Base-by-base conservation (phyloP, 1,140 invertebrate species). In the Augochlora pura region DNA sequence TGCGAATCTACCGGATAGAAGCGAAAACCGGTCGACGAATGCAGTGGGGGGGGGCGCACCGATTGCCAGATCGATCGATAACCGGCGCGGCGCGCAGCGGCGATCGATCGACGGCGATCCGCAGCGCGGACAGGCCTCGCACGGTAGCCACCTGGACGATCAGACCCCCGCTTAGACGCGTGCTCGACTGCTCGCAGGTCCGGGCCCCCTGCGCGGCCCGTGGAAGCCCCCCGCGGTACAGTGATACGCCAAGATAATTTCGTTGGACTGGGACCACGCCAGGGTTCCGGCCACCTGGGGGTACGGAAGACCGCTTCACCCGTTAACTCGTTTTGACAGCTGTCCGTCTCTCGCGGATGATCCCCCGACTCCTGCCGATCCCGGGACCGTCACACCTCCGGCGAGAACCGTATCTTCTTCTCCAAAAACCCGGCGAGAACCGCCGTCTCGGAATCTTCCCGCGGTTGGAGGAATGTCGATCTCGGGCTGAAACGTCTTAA, bases 271-370 rank as follows among this genome's bases (percentile, higher is more conserved):
- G 70, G 74, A 83, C 83, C 90, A 82, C 79, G 80, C 88, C 80
- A 83, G 88, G 90, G 88, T 86, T 87, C 86, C 84, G 71, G 71
- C 89, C 90, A 89, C 89, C 90, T 77, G 88, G 60, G 60, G 86
- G 84, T 87, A 70, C 67, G 62, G 23, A 21, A 46, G 27, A 69
- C 57, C 69, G 42, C 64, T 49, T 42, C 59, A 38, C 74, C 32
- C 68, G 59, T 52, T 71, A 54, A 77, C 21, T 64, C 76, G 71
- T 73, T 74, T 74, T 63, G 79, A 49, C 82, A 76, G 60, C 62
- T 67, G 64, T 84, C 74, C 63, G 65, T 74, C 69, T 46, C 63
- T 23, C 54, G n/a, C 67, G 57, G 21, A 79, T 46, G 23, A 7
- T 9, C 39, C 42, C 14, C 42, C 14, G 10, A 10, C 42, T 46